Base-by-base conservation (phyloP, 2,888 invertebrate species). In the Mactromeris polynyma region DNA sequence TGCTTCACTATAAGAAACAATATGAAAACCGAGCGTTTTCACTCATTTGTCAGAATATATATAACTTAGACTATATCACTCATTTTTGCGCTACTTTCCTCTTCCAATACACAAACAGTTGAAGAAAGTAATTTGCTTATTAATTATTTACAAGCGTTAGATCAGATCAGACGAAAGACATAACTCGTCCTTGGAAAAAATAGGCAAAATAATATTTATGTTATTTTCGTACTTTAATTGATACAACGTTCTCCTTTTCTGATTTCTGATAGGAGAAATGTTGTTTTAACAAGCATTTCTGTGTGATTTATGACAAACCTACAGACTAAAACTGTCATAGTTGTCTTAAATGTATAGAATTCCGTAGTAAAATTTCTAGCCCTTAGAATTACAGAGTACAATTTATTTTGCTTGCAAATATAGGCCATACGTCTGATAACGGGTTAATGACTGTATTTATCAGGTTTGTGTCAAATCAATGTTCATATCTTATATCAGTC, bases 161-260 rank as follows among this genome's bases (percentile, higher is more conserved):
- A 26, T 0, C 26, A 7, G 26, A 64, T 26, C 58, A 64, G 58
- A 64, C 26, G 26, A 9, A 64, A 64, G 26, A 9, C 58, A 64
- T 64, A 64, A n/a, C 9, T 64, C 58, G 58, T n/a, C 58, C 58
- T 64, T 64, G 58, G 46, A 46, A 46, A 51, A 64, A 26, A 64
- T 26, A 64, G 58, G n/a, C 58, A 26, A 26, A 64, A 3, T 26
- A 26, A 26, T 11, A 64, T 26, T 26, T 64, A 64, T 64, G 26
- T 64, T 9, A 64, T 64, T 64, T 64, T n/a, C n/a, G n/a, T 64
- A n/a, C 26, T 64, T 64, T 64, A 64, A 64, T 64, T 64, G 58
- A n/a, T 26, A 26, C 26, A 26, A n/a, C 26, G 26, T 26, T 64
- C n/a, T 64, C 26, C n/a, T 64, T 2, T 9, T 9, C 26, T 26